These are phyloP conservation scores for Aphelenchoides besseyi DNA, from an alignment of 1,140 invertebrate species.

Conservation along the genomic window DNA sequence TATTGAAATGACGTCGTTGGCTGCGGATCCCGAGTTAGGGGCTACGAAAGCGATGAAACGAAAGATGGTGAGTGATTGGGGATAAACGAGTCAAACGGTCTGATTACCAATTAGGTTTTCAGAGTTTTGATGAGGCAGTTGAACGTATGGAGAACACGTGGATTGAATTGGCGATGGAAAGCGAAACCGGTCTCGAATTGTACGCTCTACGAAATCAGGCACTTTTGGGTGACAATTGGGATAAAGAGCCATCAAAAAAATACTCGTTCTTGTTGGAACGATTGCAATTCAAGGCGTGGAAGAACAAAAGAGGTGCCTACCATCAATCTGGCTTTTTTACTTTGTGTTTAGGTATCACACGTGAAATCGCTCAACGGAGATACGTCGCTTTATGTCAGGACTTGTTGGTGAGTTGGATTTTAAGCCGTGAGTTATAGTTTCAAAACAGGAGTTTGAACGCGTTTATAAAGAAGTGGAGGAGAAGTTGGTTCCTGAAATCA, in stretches of 20 bases:
- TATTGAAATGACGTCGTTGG: constrained; percentile 5
- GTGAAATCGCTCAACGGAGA: background rate
- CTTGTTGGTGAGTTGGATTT: background rate
- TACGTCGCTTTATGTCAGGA: background rate
- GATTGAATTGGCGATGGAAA: background rate
- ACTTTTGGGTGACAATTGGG: background rate
- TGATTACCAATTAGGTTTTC: too few relatives aligned
- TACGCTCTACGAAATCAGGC: background rate
- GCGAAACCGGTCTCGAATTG: background rate
- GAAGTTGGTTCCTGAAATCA: background rate
- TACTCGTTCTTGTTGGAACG: background rate
- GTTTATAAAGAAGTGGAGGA: background rate
- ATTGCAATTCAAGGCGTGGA: constrained; percentile 1
- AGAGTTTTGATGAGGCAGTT: constrained; percentile 1
- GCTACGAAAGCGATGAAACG: too few relatives aligned
- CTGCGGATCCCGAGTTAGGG: background rate
- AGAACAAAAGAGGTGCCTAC: background rate
- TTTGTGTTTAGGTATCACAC: background rate
- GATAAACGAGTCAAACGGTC: background rate
- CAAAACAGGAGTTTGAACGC: background rate
- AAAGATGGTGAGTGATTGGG: background rate
- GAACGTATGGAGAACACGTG: background rate
- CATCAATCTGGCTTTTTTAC: too few relatives aligned
- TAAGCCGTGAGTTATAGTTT: background rate
- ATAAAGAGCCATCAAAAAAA: background rate